These are phyloP conservation scores for Pelecanus crispus DNA, from an alignment of 2,113 vertebrate genomes.

Conservation along the genomic window DNA sequence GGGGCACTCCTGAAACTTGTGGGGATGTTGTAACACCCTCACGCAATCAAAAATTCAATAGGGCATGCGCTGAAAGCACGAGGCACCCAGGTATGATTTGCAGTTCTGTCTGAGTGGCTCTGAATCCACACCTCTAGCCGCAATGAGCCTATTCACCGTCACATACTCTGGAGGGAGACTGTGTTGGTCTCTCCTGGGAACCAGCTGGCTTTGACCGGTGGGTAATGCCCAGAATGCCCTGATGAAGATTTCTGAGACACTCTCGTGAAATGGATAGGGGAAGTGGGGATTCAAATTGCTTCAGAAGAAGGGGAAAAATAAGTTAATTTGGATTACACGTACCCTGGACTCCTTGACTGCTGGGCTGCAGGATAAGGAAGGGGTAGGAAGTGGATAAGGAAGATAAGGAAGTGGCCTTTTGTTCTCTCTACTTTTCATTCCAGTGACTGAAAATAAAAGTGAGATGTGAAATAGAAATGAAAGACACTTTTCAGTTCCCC, in stretches of 20 bases:
- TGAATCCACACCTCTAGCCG: neutral
- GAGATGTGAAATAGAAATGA: neutral
- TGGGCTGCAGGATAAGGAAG: neutral
- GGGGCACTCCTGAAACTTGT: neutral
- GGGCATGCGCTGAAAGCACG: rapidly evolving
- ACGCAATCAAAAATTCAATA: neutral
- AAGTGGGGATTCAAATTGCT: neutral
- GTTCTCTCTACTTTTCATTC: neutral
- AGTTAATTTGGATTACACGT: neutral
- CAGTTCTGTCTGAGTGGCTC: neutral
- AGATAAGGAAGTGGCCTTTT: too few relatives aligned
- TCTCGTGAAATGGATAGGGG: neutral
- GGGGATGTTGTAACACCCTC: neutral
- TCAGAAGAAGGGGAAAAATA: neutral
- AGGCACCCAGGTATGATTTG: neutral
- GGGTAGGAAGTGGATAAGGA: too few relatives aligned
- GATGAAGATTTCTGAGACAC: neutral
- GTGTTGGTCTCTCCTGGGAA: neutral
- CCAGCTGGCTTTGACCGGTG: neutral
- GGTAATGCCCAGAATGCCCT: neutral
- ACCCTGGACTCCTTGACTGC: neutral
- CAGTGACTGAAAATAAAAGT: neutral
- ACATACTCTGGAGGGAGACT: neutral
- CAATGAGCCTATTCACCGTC: neutral
- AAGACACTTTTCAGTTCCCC: neutral